Conservation (phyloP, 2,797 vertebrate genomes). For the Chloroceryle amazona region DNA sequence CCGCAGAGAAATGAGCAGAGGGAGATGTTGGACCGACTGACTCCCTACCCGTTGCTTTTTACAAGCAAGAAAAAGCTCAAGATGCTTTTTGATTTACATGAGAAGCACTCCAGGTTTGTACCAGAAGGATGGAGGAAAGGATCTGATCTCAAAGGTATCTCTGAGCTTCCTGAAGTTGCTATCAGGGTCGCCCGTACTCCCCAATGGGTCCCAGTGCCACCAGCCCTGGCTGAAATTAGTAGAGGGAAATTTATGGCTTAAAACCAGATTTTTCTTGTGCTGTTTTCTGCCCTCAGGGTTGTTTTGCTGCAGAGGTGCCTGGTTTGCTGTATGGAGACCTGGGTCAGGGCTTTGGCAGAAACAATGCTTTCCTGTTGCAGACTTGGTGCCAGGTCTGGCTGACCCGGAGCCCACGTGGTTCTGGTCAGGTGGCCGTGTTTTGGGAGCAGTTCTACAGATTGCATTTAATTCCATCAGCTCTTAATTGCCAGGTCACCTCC, state of each 20-base stretch:
- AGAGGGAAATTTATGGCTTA: not conserved
- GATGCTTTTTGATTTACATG: not conserved
- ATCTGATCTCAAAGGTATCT: not conserved
- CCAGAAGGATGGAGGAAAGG: not conserved
- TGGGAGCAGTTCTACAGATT: not conserved
- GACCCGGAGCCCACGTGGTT: accelerated
- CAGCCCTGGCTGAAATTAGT: not conserved
- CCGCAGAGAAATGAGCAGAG: not conserved
- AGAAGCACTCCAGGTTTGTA: not conserved
- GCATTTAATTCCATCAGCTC: not conserved
- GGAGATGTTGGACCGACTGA: not conserved
- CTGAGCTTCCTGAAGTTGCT: not conserved
- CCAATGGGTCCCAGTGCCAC: not conserved
- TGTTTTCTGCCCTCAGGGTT: not conserved
- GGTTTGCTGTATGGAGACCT: not conserved
- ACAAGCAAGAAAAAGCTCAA: not conserved
- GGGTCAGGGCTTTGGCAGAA: not conserved
- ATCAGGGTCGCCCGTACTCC: accelerated
- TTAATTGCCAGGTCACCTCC: not conserved
- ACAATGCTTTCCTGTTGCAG: not conserved
- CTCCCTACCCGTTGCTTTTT: accelerated
- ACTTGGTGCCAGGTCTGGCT: not conserved
- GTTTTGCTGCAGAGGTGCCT: not conserved
- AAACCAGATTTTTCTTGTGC: not conserved
- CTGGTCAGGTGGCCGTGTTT: not conserved